Evolutionary conservation across 1,140 invertebrate genomes (phyloP), one percentile per base, ranked within the genome.

Genomic region (Cydia amplana): DNA sequence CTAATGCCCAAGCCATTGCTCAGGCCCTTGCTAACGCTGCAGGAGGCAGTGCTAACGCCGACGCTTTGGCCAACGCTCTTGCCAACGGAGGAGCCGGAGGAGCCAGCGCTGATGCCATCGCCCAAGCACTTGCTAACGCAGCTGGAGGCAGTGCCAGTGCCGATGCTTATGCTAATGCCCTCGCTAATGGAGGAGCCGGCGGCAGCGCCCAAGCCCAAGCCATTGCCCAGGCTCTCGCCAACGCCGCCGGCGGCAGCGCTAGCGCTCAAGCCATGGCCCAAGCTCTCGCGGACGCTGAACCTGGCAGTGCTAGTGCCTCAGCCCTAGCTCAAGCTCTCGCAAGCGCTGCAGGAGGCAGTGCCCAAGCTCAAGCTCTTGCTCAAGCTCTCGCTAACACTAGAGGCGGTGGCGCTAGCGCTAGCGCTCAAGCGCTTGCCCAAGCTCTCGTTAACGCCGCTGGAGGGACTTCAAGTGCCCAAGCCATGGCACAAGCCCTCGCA

Each of bases 11-110:
- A 16, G 64, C 64, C 5, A 14, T 18, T 2, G 64, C 64, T 20
- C 23, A 32, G 14, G 64, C 64, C 25, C 28, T 32, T 2, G 64
- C 64, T 32, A 28, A 32, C 28, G 64, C 55, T 23, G 55, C 18
- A 10, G 55, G 55, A 7, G 55, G 55, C 16, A 23, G 55, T n/a
- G 55, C 55, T n/a, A 60, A 10, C n/a, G 55, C 55, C 5, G 55
- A 60, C 6, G 55, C 55, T n/a, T 7, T 23, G 12, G 55, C 55
- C n/a, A 20, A 60, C 9, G 55, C 55, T 23, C 55, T 60, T n/a
- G 55, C 55, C n/a, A 36, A 36, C n/a, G 65, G 65, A n/a, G 65
- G 65, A 9, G 23, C 23, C 25, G 65, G 65, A n/a, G 32, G 65
- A 18, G 28, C 65, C 28, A 70, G 65, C 36, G 65, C 65, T 10